Conservation (phyloP, 2,888 invertebrate genomes). For the Volucella zonaria region DNA sequence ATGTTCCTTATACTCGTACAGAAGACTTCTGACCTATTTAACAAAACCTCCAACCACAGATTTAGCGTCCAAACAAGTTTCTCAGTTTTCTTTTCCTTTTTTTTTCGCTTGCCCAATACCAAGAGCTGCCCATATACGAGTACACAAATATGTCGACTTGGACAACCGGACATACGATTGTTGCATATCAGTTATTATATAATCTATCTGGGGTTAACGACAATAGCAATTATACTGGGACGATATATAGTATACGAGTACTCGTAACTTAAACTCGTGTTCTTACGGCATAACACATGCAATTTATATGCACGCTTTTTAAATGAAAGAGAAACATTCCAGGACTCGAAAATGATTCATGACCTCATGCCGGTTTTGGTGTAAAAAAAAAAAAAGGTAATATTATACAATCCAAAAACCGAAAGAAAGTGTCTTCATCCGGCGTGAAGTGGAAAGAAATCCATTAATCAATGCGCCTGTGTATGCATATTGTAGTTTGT, state of each 20-base stretch:
- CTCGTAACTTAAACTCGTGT: slow-evolving; percentile 6
- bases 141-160: slow-evolving; percentile 22
- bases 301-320: background rate
- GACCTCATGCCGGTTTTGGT: slow-evolving; percentile 1
- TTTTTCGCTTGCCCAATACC: slow-evolving; percentile 9
- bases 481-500: background rate
- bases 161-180: slow-evolving; percentile 37
- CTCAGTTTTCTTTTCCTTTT: background rate
- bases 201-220: slow-evolving; percentile 43
- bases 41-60: background rate
- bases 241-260: background rate
- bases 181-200: slow-evolving; percentile 35
- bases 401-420: slow-evolving; percentile 20
- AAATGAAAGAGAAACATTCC: slow-evolving; percentile 29
- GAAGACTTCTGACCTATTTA: slow-evolving; percentile 26
- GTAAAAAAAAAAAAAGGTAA: background rate
- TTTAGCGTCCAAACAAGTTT: slow-evolving; percentile 12
- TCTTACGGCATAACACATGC: slow-evolving; percentile 14
- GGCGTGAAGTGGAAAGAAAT: slow-evolving; percentile 5
- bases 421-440: background rate
- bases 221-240: slow-evolving; percentile 17
- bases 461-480: slow-evolving; percentile 21
- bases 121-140: slow-evolving; percentile 18
- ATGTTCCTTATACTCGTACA: background rate
- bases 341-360: slow-evolving; percentile 22